A percentile compares a stretch with the other conserved stretches of the same genome.
Conservation (phyloP, 2,113 vertebrate species). For the Corythoichthys intestinalis region DNA sequence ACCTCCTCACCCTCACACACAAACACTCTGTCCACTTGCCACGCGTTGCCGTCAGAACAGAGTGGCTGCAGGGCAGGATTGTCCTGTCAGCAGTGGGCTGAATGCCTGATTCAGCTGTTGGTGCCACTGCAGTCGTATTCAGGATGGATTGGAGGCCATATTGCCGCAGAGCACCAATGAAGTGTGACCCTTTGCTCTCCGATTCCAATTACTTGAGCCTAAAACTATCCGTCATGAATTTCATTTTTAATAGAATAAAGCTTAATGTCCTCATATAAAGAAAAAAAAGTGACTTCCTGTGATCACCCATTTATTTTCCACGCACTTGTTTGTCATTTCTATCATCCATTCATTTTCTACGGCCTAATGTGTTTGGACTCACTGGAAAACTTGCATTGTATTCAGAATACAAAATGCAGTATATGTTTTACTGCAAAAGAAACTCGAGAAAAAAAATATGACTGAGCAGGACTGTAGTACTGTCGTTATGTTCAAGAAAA, state of each 20-base stretch:
- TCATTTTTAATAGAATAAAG: neutral
- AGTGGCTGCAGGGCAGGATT: constrained; percentile 41
- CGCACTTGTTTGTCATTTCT: neutral
- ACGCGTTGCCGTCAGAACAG: constrained; percentile 19
- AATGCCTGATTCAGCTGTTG: constrained; percentile 54
- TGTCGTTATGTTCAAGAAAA: neutral
- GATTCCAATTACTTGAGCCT: constrained; percentile 5
- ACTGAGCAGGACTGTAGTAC: neutral
- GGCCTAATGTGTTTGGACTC: no score
- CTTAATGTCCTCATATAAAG: neutral
- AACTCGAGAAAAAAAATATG: neutral
- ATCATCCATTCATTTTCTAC: no score
- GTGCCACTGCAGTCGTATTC: constrained; percentile 37
- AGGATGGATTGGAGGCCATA: constrained; percentile 32
- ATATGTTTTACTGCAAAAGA: neutral
- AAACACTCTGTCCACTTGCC: constrained; percentile 6
- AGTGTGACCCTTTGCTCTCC: constrained; percentile 6
- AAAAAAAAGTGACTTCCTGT: neutral
- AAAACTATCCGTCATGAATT: constrained; percentile 5
- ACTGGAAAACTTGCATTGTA: neutral
- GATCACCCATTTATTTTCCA: neutral
- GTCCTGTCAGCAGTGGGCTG: constrained; percentile 47
- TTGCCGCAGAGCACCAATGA: constrained; percentile 11
- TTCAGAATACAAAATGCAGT: neutral
- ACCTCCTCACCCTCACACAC: constrained; percentile 8